Conservation (phyloP, 2,113 vertebrate genomes). For the Mesembrinibis cayennensis region DNA sequence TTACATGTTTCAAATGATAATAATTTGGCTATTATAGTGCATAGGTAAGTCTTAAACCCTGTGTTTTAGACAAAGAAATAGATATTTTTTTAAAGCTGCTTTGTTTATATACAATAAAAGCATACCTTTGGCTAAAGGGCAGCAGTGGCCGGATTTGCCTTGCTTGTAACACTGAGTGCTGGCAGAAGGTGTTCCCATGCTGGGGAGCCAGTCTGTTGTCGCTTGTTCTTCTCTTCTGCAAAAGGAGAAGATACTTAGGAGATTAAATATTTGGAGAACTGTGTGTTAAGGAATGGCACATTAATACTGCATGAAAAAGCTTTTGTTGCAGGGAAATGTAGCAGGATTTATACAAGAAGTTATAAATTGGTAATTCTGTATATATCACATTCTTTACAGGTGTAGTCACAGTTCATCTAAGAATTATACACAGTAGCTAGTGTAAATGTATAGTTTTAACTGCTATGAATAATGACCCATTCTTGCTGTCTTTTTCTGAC, state of each 20-base stretch:
- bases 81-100: background rate
- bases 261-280: conserved; percentile 38
- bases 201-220: conserved; percentile 55
- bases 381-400: conserved; percentile 4
- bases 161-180: background rate
- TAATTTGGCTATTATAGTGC: background rate
- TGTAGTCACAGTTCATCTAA: background rate
- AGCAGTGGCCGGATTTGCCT: background rate
- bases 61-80: background rate
- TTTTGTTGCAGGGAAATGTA: conserved; percentile 22
- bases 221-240: background rate
- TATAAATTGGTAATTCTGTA: background rate
- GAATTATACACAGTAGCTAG: background rate
- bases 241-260: background rate
- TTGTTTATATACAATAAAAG: background rate
- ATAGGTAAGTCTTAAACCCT: background rate
- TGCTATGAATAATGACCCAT: conserved; percentile 15
- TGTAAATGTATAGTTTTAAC: conserved; percentile 12
- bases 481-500: conserved; percentile 50
- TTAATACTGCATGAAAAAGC: conserved; percentile 46
- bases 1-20: background rate
- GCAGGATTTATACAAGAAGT: conserved; percentile 30
- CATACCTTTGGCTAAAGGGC: background rate
- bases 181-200: conserved; percentile 25
- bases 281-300: background rate